Conservation (phyloP, 2,797 vertebrate genomes). For the Gouania willdenowi region DNA sequence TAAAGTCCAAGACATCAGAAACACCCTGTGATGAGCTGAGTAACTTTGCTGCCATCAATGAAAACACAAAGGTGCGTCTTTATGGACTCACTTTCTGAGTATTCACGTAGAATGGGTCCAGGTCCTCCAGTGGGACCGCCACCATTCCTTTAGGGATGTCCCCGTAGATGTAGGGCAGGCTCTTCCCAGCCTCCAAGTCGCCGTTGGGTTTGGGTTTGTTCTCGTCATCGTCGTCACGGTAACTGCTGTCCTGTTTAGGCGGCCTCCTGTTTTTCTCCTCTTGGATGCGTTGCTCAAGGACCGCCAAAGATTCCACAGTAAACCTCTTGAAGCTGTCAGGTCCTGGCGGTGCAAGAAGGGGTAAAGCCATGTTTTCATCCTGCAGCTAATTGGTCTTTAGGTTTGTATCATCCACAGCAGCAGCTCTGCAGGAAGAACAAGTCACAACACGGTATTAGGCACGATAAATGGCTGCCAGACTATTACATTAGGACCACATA, state of each 20-base stretch:
- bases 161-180: constrained; percentile 97
- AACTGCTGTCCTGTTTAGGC: constrained; percentile 93
- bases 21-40: too few species aligned
- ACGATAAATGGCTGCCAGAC: constrained; percentile 14
- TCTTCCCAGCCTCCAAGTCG: constrained; percentile 95
- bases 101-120: constrained; percentile 96
- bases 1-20: constrained; percentile 18
- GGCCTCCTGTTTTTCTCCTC: constrained; percentile 95
- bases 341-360: constrained; percentile 96
- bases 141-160: constrained; percentile 88
- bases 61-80: too few species aligned
- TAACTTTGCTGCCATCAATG: too few species aligned
- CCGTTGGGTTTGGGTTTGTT: constrained; percentile 95
- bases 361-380: constrained; percentile 99
- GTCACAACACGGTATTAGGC: background rate
- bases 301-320: constrained; percentile 90
- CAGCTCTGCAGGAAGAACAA: constrained; percentile 71
- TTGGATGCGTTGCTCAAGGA: constrained; percentile 91
- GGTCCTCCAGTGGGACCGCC: constrained; percentile 94
- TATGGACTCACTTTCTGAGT: constrained; percentile 87
- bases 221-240: constrained; percentile 95
- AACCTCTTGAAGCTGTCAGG: constrained; percentile 95
- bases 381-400: constrained; percentile 89
- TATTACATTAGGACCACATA: too few species aligned
- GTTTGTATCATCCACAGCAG: constrained; percentile 82